A percentile compares a stretch with the other conserved stretches of the same genome.
These are phyloP conservation scores for Rhinolophus ferrumequinum DNA, from an alignment of 2,113 vertebrate species.

Conservation along the genomic window DNA sequence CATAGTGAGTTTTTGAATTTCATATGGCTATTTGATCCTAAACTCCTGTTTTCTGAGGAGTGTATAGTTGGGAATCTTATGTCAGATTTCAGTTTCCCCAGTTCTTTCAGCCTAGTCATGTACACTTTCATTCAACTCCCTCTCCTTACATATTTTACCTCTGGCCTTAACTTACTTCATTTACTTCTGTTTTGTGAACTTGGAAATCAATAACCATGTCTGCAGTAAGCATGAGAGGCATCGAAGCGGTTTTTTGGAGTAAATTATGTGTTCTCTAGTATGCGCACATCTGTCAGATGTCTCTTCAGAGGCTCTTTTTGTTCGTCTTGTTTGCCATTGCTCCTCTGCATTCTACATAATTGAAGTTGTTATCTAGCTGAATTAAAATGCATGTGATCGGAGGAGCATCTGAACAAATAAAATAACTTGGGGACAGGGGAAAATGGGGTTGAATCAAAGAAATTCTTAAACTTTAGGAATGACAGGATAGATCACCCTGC, in stretches of 20 bases:
- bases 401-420: neutral
- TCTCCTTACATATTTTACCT: neutral
- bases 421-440: neutral
- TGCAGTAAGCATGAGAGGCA: neutral
- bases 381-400: slow-evolving; percentile 26
- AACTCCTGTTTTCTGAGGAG: neutral
- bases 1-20: neutral
- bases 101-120: neutral
- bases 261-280: neutral
- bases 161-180: neutral
- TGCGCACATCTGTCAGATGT: neutral
- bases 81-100: neutral
- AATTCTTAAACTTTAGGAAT: neutral
- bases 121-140: neutral
- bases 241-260: neutral
- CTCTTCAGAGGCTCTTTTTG: neutral
- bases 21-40: neutral
- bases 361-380: neutral
- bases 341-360: neutral
- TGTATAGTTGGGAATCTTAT: neutral
- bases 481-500: neutral
- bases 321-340: neutral
- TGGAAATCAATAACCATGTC: neutral
- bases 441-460: neutral
- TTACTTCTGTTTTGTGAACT: neutral